phyloP scores from a whole-genome alignment of 2,113 vertebrate genomes.

The Cichladusa arquata region DNA sequence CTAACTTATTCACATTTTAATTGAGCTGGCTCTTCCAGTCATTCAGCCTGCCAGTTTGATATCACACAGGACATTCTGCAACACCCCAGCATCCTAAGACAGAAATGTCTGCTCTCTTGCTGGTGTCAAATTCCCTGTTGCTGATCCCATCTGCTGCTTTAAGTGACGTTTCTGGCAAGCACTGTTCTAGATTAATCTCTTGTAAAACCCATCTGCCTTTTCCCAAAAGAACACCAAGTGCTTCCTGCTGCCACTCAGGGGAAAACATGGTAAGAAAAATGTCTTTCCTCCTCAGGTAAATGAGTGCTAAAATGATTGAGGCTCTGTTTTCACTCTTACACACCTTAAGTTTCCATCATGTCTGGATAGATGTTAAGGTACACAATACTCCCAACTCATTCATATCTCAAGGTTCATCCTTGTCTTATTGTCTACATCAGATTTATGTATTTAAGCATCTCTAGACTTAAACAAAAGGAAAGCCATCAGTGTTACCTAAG shows the following conservation, averaged over 20 bases:
- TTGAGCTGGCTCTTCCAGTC: neutral
- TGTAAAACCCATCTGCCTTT: constrained; percentile 12
- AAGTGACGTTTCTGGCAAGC: neutral
- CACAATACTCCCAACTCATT: neutral
- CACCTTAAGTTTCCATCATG: neutral
- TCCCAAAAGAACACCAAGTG: neutral
- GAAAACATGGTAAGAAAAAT: neutral
- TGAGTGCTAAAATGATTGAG: neutral
- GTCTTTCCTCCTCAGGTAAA: neutral
- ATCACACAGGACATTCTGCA: neutral
- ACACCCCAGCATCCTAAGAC: neutral
- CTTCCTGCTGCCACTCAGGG: neutral
- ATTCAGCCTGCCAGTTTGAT: neutral
- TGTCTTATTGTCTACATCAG: neutral
- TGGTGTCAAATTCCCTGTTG: neutral
- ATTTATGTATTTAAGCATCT: neutral
- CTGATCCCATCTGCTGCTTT: neutral
- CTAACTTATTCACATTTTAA: neutral
- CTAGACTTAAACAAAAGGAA: neutral
- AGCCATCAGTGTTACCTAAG: neutral
- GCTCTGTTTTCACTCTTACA: neutral
- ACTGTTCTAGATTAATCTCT: neutral
- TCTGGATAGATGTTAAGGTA: neutral
- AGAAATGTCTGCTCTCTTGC: neutral
- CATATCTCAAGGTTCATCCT: neutral